Evolutionary conservation across 2,888 invertebrate genomes (phyloP), one percentile per base, ranked within the genome.

Genomic region (Octodonta nipae): DNA sequence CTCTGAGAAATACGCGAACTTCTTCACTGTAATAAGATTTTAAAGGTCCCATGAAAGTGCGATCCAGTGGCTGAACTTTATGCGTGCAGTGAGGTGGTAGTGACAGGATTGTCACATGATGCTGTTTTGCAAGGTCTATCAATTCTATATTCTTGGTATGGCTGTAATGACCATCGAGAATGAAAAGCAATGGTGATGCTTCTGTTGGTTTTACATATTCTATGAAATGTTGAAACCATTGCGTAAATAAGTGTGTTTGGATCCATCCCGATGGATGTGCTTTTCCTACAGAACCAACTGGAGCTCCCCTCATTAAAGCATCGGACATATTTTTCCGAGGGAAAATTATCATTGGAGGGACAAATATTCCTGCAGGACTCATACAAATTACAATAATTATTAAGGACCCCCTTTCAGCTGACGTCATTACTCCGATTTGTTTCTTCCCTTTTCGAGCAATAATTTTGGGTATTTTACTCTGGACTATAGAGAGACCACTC

Each of bases 401-500:
- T 10, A 31, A 17, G n/a, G 30, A 29, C 22, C 36, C 36, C 14
- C 33, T 29, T 20, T 36, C 36, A 16, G 33, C 22, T 13, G 32
- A 32, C 20, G 29, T 36, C 26, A 16, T n/a, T n/a, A n/a, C n/a
- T n/a, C n/a, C n/a, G n/a, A n/a, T n/a, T n/a, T n/a, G n/a, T n/a
- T n/a, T n/a, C 16, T 36, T 33, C 13, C 28, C 33, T 33, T 26
- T 40, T 14, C 11, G 5, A 5, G 31, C 26, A 25, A 36, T 24
- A 6, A 35, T 34, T 14, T 30, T 17, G 22, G 30, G 29, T 16
- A 15, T 28, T 30, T 20, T 29, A 14, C 34, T 33, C 28, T 36
- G 38, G 7, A 37, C 37, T 15, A 37, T 33, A 20, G 26, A 28
- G n/a, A n/a, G n/a, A n/a, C n/a, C n/a, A n/a, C n/a, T n/a, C n/a